Base-by-base conservation (phyloP, 2,888 invertebrate genomes). In the Lomographa bimaculata region DNA sequence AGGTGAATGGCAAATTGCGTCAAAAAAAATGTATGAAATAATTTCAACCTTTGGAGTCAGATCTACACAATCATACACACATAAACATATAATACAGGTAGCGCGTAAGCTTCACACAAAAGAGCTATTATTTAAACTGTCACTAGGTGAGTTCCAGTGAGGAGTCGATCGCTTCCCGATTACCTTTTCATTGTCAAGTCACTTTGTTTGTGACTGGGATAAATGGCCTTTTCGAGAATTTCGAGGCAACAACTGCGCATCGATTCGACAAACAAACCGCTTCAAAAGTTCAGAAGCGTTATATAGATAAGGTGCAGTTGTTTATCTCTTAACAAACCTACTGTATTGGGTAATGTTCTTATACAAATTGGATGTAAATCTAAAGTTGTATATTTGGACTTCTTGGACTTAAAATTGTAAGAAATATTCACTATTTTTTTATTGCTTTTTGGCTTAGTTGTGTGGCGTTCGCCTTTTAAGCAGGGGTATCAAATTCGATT, bases 211-310 rank as follows among this genome's bases (percentile, higher is more conserved):
- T 64, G 71, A 72, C 65, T 63, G 60, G 67, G 68, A 71, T 62
- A 66, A 71, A 74, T 74, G 57, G 60, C 66, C 72, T 71, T 71
- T 64, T 50, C 52, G 53, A 58, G 54, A n/a, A n/a, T n/a, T n/a
- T n/a, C n/a, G n/a, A n/a, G n/a, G n/a, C n/a, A n/a, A 57, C 57
- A 57, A 55, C 64, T 69, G 67, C 71, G 55, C 66, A 66, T 59
- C 59, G 64, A 60, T 67, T 67, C 61, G 55, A 57, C 65, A 69
- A 77, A 75, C 72, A 76, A 79, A 72, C 67, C 67, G 61, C 65
- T 66, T 44, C 38, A 60, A 70, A 43, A 42, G 29, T 32, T 42
- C 18, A 23, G 23, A 40, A 27, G 33, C 18, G 23, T 23, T 11
- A 7, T 18, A 28, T 11, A 28, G 11, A 9, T 6, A 4, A 3